These are phyloP conservation scores for Hermaeophaga mercurialis DNA, from an alignment of 2,888 invertebrate species.

Conservation along the genomic window DNA sequence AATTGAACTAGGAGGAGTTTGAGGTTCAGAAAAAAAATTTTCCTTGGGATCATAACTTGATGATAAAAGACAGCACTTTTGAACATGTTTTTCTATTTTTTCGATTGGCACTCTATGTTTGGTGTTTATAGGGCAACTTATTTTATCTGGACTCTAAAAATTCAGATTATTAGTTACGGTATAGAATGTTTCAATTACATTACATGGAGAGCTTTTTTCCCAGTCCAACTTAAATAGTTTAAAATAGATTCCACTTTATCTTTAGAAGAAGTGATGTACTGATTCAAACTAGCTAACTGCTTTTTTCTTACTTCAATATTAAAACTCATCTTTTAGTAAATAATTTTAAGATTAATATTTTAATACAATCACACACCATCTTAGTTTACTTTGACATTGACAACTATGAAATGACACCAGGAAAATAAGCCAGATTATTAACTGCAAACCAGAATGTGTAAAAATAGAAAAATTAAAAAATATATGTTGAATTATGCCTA, in stretches of 20 bases:
- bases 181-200: slow-evolving; percentile 14
- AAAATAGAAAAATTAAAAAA: too few relatives aligned
- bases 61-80: slow-evolving; percentile 57
- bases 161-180: slow-evolving; percentile 11
- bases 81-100: slow-evolving; percentile 56
- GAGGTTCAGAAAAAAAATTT: slow-evolving; percentile 57
- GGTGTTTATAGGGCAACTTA: slow-evolving; percentile 58
- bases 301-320: slow-evolving; percentile 55
- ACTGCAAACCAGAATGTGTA: too few relatives aligned
- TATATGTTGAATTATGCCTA: too few relatives aligned
- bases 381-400: neutral
- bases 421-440: too few relatives aligned
- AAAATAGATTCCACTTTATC: slow-evolving; percentile 51
- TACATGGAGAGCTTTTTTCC: slow-evolving; percentile 50
- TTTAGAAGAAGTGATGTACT: slow-evolving; percentile 53
- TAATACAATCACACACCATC: neutral
- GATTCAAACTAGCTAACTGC: slow-evolving; percentile 54
- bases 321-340: slow-evolving; percentile 52
- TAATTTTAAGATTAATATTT: slow-evolving; percentile 1
- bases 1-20: slow-evolving; percentile 46
- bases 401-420: too few relatives aligned
- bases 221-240: slow-evolving; percentile 51
- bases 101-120: slow-evolving; percentile 58
- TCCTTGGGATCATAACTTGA: slow-evolving; percentile 59
- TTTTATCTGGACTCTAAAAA: slow-evolving; percentile 50